Base-by-base conservation (phyloP, 1,140 invertebrate species). In the Pseudachorutes palmiensis region DNA sequence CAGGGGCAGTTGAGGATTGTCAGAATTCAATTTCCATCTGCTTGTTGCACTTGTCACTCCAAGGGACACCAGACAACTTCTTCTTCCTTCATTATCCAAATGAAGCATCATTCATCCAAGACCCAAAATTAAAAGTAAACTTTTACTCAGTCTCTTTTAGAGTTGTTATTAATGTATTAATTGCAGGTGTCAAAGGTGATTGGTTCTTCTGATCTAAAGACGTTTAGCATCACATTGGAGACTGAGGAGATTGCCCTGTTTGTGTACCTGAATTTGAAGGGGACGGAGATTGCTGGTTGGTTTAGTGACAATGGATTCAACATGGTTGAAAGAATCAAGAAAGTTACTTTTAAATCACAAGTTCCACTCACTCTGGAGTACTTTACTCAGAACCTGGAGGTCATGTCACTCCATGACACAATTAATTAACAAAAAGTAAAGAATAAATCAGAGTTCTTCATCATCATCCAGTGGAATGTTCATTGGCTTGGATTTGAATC, bases 241-340 rank as follows among this genome's bases (percentile, higher is more conserved):
- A 80, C 83, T 9, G 70, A 81, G 57, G 75, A 76, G 12, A 78
- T 85, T 62, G 82, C 83, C 33, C 77, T 83, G n/a, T 88, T 88
- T 75, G 83, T 87, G 0, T 87, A 84, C 83, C 66, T 88, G 3
- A 64, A 70, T 45, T 9, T 73, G 28, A 30, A 24, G 28, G 55
- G 29, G 31, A 57, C 66, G 19, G 48, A 72, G 28, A 70, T 78
- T 19, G 61, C 64, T 41, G 85, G 85, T 2, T 76, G 75, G 62
- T 88, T 88, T 75, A 85, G 83, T 2, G 81, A 85, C 71, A 88
- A 88, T 78, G 86, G 86, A 2, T 88, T 88, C 71, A 72, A 80
- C 1, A 75, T 81, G 74, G 57, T 76, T 19, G 61, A 68, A 1
- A 32, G 72, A 14, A 70, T 12, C 0, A 68, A 66, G 45, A 72